These are phyloP conservation scores for Scaptomyza pallida DNA, from an alignment of 1,140 invertebrate species.

Conservation along the genomic window DNA sequence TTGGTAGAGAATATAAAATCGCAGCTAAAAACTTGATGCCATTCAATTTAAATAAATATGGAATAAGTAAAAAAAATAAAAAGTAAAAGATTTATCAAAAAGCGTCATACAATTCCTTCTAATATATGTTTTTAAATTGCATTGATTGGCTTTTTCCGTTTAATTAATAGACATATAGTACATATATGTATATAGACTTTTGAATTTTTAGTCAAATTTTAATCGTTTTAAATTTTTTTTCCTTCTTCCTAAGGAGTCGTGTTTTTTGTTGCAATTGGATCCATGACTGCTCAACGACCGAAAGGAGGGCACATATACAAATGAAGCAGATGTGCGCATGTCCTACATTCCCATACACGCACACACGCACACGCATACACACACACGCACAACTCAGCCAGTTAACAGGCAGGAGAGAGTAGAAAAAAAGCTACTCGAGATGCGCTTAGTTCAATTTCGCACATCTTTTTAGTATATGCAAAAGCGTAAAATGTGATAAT, in stretches of 20 bases:
- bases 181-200: background rate
- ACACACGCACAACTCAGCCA: conserved; percentile 25
- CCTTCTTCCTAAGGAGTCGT: background rate
- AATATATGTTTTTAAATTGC: conserved; percentile 37
- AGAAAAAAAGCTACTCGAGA: background rate
- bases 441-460: conserved; percentile 13
- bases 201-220: background rate
- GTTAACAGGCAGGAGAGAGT: conserved; percentile 29
- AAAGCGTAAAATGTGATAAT: conserved; percentile 15
- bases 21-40: too few relatives aligned
- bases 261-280: conserved; percentile 52
- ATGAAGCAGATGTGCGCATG: conserved; percentile 62
- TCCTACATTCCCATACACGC: conserved; percentile 55
- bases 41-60: conserved; percentile 1
- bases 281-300: conserved; percentile 55
- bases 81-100: background rate
- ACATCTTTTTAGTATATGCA: background rate
- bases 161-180: conserved; percentile 7
- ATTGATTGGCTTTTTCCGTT: conserved; percentile 39
- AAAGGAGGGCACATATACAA: conserved; percentile 23
- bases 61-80: too few relatives aligned
- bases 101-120: conserved; percentile 6
- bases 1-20: too few relatives aligned
- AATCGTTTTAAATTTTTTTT: background rate
- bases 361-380: background rate